Evolutionary conservation across 2,113 vertebrate species (phyloP).

Genomic region (Peromyscus californicus): DNA sequence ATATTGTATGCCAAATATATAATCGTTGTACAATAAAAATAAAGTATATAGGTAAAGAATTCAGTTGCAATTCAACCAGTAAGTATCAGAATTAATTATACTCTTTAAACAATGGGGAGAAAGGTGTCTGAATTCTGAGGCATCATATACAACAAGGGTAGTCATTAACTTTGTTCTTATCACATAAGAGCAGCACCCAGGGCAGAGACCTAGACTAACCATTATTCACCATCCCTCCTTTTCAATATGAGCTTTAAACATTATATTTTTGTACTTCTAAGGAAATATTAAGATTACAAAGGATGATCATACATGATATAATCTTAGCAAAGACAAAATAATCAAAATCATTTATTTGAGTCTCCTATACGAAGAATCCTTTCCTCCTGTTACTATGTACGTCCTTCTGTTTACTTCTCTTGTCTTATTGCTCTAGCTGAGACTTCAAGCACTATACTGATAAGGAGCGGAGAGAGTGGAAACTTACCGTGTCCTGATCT

Average conservation of each 20-base stretch:
- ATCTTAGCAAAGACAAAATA: neutral
- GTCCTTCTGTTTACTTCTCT: neutral
- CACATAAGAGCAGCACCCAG: neutral
- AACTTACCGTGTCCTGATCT: neutral
- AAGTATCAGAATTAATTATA: neutral
- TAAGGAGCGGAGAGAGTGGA: neutral
- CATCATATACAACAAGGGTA: neutral
- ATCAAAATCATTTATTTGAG: neutral
- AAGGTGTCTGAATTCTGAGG: neutral
- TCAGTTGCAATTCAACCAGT: neutral
- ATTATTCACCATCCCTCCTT: neutral
- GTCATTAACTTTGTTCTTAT: constrained; percentile 1
- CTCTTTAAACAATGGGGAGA: neutral
- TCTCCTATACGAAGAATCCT: no score
- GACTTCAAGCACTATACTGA: neutral
- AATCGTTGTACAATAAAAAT: neutral
- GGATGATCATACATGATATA: neutral
- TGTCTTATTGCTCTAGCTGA: neutral
- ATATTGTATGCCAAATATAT: neutral
- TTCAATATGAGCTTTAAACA: neutral
- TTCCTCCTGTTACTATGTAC: neutral
- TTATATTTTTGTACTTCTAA: neutral
- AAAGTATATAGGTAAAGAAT: neutral
- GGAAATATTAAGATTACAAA: neutral
- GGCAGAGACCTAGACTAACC: neutral